phyloP scores from a whole-genome alignment of 2,113 vertebrate genomes.

The Barbus barbus region DNA sequence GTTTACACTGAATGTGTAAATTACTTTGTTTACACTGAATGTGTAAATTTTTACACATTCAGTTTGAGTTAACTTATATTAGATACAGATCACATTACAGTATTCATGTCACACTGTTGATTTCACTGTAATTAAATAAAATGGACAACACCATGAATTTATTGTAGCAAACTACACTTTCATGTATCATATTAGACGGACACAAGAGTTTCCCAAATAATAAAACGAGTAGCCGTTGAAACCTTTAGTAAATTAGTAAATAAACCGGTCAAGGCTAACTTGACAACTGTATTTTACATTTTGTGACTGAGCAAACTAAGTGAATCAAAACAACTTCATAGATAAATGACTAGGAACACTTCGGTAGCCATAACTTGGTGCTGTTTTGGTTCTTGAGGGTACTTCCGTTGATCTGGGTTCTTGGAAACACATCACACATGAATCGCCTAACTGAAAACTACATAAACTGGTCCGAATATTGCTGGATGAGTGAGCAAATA shows the following conservation, averaged over 20 bases:
- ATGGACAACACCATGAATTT: neutral
- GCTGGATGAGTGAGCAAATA: slow-evolving; percentile 15
- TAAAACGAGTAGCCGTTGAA: neutral
- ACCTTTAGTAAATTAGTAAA: neutral
- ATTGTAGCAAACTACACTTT: neutral
- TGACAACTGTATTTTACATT: slow-evolving; percentile 7
- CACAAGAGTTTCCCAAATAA: neutral
- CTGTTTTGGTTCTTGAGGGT: slow-evolving; percentile 17
- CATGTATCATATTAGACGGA: neutral
- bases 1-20: too few relatives aligned
- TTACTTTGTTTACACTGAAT: too few relatives aligned
- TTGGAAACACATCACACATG: slow-evolving; percentile 18
- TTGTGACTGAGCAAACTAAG: too few relatives aligned
- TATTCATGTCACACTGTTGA: neutral
- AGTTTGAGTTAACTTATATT: neutral
- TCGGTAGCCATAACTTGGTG: slow-evolving; percentile 13
- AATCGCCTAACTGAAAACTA: slow-evolving; percentile 5
- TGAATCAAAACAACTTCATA: too few relatives aligned
- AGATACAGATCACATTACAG: neutral
- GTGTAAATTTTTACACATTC: neutral
- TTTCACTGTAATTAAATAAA: neutral
- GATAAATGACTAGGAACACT: slow-evolving; percentile 1
- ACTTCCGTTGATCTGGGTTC: neutral
- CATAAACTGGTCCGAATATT: neutral
- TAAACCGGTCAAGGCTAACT: neutral